phyloP scores from a whole-genome alignment of 2,113 vertebrate species.

The Trematocara macrostoma region DNA sequence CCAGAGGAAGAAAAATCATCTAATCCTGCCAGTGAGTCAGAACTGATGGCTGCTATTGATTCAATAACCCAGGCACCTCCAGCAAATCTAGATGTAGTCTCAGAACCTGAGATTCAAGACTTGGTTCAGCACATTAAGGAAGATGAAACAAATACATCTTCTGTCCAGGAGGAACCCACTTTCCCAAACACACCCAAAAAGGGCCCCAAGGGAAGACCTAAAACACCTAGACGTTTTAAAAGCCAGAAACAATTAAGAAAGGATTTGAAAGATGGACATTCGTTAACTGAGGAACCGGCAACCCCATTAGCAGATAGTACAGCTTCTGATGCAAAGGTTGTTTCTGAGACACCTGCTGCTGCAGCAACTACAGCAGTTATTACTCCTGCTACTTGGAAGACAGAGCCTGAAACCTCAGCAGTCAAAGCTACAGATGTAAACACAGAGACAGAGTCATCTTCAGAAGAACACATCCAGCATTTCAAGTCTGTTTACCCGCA shows the following conservation, averaged over 20 bases:
- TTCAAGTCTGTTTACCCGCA: constrained; percentile 48
- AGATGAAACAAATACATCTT: constrained; percentile 51
- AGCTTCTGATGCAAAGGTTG: constrained; percentile 11
- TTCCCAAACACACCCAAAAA: constrained; percentile 74
- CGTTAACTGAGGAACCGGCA: constrained; percentile 50
- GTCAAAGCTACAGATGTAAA: constrained; percentile 30
- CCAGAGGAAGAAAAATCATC: constrained; percentile 84
- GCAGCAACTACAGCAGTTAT: constrained; percentile 55
- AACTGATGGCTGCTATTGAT: constrained; percentile 92
- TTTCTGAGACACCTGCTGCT: constrained; percentile 33
- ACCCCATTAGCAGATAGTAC: constrained; percentile 23
- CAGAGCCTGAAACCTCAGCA: constrained; percentile 30
- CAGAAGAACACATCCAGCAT: constrained; percentile 55
- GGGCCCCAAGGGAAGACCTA: constrained; percentile 78
- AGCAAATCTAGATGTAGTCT: constrained; percentile 68
- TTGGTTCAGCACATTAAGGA: constrained; percentile 69
- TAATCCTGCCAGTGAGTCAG: constrained; percentile 86
- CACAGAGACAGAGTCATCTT: constrained; percentile 28
- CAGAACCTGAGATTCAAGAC: constrained; percentile 55
- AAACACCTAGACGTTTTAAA: constrained; percentile 75
- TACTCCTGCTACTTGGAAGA: constrained; percentile 65
- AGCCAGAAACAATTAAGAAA: constrained; percentile 78
- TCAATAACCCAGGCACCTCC: constrained; percentile 84
- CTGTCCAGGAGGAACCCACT: constrained; percentile 72
- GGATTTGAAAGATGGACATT: constrained; percentile 61